Percentiles rank a stretch among this genome's conserved stretches.
These are phyloP conservation scores for Baronia brevicornis DNA, from an alignment of 2,888 invertebrate genomes.

Conservation along the genomic window DNA sequence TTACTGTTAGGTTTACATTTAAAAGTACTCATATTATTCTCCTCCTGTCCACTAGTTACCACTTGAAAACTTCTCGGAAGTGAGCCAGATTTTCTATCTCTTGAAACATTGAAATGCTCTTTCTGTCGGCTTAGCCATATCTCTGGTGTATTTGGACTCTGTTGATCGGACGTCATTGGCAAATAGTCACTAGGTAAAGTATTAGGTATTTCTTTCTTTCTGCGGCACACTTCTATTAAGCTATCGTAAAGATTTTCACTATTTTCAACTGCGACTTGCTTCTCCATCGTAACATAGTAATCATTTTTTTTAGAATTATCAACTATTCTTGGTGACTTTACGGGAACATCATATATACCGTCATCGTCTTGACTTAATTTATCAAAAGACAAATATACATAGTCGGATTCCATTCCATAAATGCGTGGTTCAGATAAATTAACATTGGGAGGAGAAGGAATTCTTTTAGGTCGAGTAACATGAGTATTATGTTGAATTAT, in stretches of 20 bases:
- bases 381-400: conserved; percentile 67
- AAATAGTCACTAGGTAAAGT: conserved; percentile 49
- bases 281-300: conserved; percentile 57
- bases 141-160: conserved; percentile 78
- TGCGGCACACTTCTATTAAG: conserved; percentile 53
- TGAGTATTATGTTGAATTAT: conserved; percentile 44
- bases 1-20: conserved; percentile 62
- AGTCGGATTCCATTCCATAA: conserved; percentile 60
- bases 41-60: conserved; percentile 70
- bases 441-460: conserved; percentile 48
- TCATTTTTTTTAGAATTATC: conserved; percentile 27
- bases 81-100: conserved; percentile 83
- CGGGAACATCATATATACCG: conserved; percentile 61
- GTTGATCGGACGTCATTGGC: conserved; percentile 60
- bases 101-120: conserved; percentile 79
- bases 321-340: conserved; percentile 52
- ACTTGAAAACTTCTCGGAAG: conserved; percentile 86
- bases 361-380: conserved; percentile 45
- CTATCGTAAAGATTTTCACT: conserved; percentile 60
- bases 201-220: conserved; percentile 47
- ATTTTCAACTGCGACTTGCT: conserved; percentile 31
- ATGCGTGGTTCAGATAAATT: conserved; percentile 35
- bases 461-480: conserved; percentile 40
- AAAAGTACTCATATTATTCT: conserved; percentile 50
- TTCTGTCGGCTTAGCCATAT: conserved; percentile 83